phyloP scores from a whole-genome alignment of 2,113 vertebrate genomes.

The Eublepharis macularius region DNA sequence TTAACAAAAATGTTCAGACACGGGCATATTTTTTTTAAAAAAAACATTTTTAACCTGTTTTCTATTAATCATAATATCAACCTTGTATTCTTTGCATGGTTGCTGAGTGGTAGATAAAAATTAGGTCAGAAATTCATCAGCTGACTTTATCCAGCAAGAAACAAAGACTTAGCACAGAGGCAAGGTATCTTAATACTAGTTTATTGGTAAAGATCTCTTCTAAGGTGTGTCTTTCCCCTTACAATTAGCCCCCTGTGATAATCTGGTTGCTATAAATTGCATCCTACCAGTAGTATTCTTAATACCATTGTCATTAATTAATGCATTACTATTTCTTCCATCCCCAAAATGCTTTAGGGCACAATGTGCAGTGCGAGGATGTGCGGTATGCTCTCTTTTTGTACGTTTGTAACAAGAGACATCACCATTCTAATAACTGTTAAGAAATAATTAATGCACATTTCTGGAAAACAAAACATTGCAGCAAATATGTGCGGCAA shows the following conservation, averaged over 20 bases:
- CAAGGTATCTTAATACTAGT: constrained; percentile 13
- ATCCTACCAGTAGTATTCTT: neutral
- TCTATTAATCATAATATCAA: constrained; percentile 68
- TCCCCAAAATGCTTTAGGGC: neutral
- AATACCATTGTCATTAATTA: neutral
- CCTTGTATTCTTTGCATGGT: constrained; percentile 71
- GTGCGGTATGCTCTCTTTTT: neutral
- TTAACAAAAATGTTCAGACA: constrained; percentile 27
- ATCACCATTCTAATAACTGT: constrained; percentile 38
- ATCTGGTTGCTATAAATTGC: neutral
- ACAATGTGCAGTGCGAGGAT: accelerated
- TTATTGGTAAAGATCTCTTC: constrained; percentile 10
- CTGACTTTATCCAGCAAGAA: constrained; percentile 63
- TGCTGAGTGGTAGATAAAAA: constrained; percentile 65
- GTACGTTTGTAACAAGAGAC: constrained; percentile 31
- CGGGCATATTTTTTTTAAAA: constrained; percentile 7
- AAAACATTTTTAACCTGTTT: constrained; percentile 55
- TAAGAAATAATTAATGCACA: constrained; percentile 21
- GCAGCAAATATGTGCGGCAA: neutral
- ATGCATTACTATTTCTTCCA: neutral
- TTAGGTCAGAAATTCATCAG: constrained; percentile 81
- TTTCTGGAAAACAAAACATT: constrained; percentile 44
- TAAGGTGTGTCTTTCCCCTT: constrained; percentile 36
- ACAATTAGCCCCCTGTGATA: constrained; percentile 40
- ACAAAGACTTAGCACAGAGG: constrained; percentile 25